Evolutionary conservation across 2,888 invertebrate genomes (phyloP).

Genomic region (Lamproptera curius): DNA sequence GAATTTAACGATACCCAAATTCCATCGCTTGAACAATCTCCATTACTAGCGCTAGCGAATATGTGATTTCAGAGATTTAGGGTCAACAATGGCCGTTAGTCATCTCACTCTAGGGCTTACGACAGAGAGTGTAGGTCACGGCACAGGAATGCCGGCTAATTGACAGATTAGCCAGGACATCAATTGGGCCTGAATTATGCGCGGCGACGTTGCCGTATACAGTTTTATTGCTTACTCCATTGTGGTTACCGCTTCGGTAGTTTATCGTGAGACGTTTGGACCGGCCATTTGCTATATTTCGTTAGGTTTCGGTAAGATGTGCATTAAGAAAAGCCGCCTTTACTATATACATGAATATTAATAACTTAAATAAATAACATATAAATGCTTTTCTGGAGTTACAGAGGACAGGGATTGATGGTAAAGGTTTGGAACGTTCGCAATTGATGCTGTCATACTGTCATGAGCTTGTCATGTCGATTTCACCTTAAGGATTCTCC

Average conservation of each 20-base stretch:
- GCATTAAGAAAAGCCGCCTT: too few species aligned
- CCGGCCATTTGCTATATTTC: constrained; percentile 10
- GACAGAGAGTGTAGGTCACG: constrained; percentile 53
- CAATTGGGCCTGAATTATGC: constrained; percentile 35
- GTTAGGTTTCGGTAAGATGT: constrained; percentile 7
- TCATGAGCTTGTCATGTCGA: too few species aligned
- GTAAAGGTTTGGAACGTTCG: too few species aligned
- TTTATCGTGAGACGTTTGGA: constrained; percentile 17
- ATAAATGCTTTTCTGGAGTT: too few species aligned
- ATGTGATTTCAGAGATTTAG: constrained; percentile 15
- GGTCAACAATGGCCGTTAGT: constrained; percentile 42
- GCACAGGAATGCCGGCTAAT: constrained; percentile 66
- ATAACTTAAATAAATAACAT: too few species aligned
- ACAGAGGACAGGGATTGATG: too few species aligned
- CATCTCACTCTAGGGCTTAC: constrained; percentile 38
- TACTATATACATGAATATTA: too few species aligned
- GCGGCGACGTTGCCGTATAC: constrained; percentile 28
- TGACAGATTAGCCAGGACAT: constrained; percentile 65
- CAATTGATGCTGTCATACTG: too few species aligned
- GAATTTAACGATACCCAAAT: too few species aligned
- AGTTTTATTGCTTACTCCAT: constrained; percentile 22
- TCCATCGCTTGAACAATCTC: too few species aligned
- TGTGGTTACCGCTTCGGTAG: constrained; percentile 22
- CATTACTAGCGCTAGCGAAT: too few species aligned
- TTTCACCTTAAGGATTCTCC: too few species aligned